Evolutionary conservation across 2,797 vertebrate species (phyloP).

Genomic region (Selene dorsalis): DNA sequence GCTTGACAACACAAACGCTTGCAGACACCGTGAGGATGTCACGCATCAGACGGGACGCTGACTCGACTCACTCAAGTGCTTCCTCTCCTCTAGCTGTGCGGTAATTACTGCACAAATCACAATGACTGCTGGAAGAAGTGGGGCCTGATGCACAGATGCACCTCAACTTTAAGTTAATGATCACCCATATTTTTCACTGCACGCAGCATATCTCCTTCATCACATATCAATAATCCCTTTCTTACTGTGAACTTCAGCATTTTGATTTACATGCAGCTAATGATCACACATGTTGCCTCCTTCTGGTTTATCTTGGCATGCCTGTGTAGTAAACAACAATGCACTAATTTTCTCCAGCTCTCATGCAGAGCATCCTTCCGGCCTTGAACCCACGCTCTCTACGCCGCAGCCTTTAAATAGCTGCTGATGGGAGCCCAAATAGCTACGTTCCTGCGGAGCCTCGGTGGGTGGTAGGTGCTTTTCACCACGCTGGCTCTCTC

Average conservation of each 20-base stretch:
- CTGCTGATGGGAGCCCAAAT: conserved; percentile 70
- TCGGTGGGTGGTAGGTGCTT: conserved; percentile 65
- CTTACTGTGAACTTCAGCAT: not conserved
- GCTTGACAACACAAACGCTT: not conserved
- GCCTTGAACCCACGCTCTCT: conserved; percentile 37
- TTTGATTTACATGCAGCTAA: not conserved
- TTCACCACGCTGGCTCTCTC: conserved; percentile 55
- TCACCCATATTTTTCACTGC: conserved; percentile 11
- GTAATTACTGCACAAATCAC: conserved; percentile 79
- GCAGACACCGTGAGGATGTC: conserved; percentile 51
- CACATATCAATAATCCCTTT: not conserved
- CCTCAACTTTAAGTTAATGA: conserved; percentile 66
- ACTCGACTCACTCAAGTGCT: conserved; percentile 62
- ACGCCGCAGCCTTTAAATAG: conserved; percentile 56
- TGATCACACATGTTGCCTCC: not conserved
- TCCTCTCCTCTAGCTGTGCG: conserved; percentile 61
- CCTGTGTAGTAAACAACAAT: conserved; percentile 14
- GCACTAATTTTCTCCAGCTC: conserved; percentile 7
- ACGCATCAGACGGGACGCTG: conserved; percentile 56
- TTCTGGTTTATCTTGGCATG: not conserved
- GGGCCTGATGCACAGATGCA: conserved; percentile 66
- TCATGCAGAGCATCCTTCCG: conserved; percentile 56
- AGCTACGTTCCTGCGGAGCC: conserved; percentile 56
- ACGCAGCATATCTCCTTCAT: not conserved
- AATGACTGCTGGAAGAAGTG: conserved; percentile 63